Conservation (phyloP, 2,797 vertebrate species). For the Myotis vivesi region DNA sequence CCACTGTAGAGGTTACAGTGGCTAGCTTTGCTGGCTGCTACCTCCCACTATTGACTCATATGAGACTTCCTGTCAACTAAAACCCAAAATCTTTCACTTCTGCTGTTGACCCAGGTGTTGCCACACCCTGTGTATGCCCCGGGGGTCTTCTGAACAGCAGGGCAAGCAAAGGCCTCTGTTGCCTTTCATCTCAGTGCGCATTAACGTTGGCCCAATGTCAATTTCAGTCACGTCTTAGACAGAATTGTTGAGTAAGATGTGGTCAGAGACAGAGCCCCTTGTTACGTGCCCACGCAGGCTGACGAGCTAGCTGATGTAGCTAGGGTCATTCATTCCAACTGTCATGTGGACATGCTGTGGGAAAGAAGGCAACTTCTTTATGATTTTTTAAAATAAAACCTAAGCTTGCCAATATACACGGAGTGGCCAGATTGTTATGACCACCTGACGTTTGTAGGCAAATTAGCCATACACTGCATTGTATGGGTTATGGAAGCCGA, state of each 20-base stretch:
- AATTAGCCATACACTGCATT: too few species aligned
- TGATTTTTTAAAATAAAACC: background rate
- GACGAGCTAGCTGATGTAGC: background rate
- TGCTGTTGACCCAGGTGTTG: slow-evolving; percentile 44
- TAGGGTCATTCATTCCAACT: background rate
- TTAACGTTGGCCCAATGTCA: background rate
- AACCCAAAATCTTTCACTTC: slow-evolving; percentile 45
- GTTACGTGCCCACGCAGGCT: background rate
- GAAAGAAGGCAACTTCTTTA: background rate
- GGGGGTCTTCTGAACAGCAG: background rate
- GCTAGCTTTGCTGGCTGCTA: background rate
- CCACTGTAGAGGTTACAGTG: background rate
- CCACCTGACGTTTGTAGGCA: too few species aligned
- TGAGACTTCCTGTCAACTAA: slow-evolving; percentile 65
- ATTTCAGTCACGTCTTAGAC: background rate
- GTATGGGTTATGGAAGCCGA: too few species aligned
- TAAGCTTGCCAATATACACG: background rate
- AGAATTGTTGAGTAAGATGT: background rate
- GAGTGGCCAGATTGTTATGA: too few species aligned
- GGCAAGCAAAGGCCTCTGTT: background rate
- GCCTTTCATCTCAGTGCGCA: background rate
- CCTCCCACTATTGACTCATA: slow-evolving; percentile 56
- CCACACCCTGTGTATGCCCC: slow-evolving; percentile 69
- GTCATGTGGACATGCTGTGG: background rate
- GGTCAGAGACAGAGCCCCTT: background rate